Base-by-base conservation (phyloP, 2,113 vertebrate species). In the Miniopterus natalensis region DNA sequence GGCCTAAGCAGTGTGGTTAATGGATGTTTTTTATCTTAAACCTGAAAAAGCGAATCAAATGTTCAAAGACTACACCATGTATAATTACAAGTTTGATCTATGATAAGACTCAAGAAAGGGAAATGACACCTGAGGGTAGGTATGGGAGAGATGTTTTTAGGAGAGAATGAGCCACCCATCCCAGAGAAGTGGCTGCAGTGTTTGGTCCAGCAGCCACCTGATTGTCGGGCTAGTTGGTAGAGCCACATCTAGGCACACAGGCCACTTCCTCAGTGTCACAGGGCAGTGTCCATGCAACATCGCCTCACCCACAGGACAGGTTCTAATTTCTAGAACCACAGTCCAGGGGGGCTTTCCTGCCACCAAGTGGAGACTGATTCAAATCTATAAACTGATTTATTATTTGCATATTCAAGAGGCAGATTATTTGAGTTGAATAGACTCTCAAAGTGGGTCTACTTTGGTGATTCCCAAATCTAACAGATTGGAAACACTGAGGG, bases 361-460 rank as follows among this genome's bases (percentile, higher is more conserved):
- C 97, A 96, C 93, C 96, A 97, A 96, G 93, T 96, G 96, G 97
- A 98, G 96, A 97, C 95, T 94, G 93, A 71, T 70, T 95, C 95
- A 96, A 92, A 70, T 86, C 84, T 94, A 95, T 92, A 47, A 89
- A n/a, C 29, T 31, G 61, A 63, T 14, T 74, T 31, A 23, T 5
- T 71, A 73, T 89, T 53, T 21, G 27, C 70, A 36, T 65, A 51
- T 75, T 70, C 25, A 66, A 80, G 42, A 87, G 36, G 17, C 25
- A 66, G 92, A 36, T 57, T 49, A 79, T 80, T 31, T 65, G 84
- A 90, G 14, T 63, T 75, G 88, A 42, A 83, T 81, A 90, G 77
- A 59, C 66, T 42, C 42, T 75, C 21, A n/a, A 29, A 73, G 61
- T 45, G 36, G 51, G n/a, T 15, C 23, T 81, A 27, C 8, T 40